Evolutionary conservation across 2,113 vertebrate genomes (phyloP).

Genomic region (Lasiurus borealis): DNA sequence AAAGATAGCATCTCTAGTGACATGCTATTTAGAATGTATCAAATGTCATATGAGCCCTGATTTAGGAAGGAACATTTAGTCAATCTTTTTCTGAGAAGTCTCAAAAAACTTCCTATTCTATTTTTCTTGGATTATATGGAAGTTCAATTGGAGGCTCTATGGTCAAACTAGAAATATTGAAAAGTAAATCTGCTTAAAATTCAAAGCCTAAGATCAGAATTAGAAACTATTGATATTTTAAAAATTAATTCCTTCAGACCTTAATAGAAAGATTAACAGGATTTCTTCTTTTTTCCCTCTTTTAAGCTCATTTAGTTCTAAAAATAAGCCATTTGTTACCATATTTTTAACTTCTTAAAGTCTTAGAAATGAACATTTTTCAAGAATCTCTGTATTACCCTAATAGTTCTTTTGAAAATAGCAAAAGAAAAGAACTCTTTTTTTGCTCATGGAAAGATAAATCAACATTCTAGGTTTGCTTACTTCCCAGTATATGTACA

Average conservation of each 20-base stretch:
- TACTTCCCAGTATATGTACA: neutral
- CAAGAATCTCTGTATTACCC: neutral
- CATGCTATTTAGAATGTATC: constrained; percentile 45
- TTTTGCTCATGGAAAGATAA: constrained; percentile 18
- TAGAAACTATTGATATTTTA: constrained; percentile 42
- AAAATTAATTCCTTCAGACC: neutral
- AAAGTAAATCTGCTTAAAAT: constrained; percentile 43
- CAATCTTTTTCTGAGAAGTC: constrained; percentile 30
- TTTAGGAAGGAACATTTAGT: constrained; percentile 14
- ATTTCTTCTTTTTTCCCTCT: neutral
- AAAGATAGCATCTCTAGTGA: constrained; percentile 41
- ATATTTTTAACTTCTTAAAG: constrained; percentile 54
- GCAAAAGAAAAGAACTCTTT: constrained; percentile 53
- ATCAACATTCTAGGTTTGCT: constrained; percentile 14
- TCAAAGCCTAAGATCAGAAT: constrained; percentile 41
- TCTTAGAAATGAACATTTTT: constrained; percentile 22
- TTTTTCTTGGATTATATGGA: constrained; percentile 26
- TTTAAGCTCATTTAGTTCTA: constrained; percentile 21
- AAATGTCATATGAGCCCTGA: constrained; percentile 42
- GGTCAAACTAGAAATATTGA: neutral
- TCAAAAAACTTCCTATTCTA: neutral
- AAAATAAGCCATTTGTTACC: constrained; percentile 44
- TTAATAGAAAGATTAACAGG: neutral
- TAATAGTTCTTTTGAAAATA: constrained; percentile 9
- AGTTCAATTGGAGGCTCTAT: neutral